A percentile compares a stretch with the other conserved stretches of the same genome.
These are phyloP conservation scores for Amphilophus citrinellus DNA, from an alignment of 2,113 vertebrate species.

Conservation along the genomic window DNA sequence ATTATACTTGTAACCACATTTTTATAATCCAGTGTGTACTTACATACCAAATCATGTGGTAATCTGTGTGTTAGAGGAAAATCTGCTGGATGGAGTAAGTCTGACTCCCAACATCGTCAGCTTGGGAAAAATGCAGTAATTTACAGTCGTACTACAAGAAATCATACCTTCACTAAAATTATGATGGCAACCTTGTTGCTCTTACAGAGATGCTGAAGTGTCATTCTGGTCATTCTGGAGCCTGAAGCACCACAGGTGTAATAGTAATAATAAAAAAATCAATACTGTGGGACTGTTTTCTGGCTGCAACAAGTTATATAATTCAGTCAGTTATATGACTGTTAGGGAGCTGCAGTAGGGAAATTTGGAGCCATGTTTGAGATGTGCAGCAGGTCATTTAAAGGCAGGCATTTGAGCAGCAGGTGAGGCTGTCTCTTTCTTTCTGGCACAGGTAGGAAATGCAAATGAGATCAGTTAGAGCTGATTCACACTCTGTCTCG, in stretches of 20 bases:
- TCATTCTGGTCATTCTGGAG: too few species aligned
- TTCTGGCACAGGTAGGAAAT: slow-evolving; percentile 64
- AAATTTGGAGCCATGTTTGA: not conserved
- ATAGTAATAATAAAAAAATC: not conserved
- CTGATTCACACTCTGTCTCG: slow-evolving; percentile 25
- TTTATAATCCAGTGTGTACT: not conserved
- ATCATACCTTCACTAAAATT: not conserved
- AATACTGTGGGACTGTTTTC: not conserved
- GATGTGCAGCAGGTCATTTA: slow-evolving; percentile 11
- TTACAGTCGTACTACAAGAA: not conserved
- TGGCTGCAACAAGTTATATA: not conserved
- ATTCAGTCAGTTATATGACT: not conserved
- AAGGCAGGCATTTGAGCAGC: slow-evolving; percentile 13
- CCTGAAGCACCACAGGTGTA: not conserved
- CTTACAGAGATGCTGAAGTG: not conserved
- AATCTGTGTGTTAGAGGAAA: too few species aligned
- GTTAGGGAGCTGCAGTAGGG: not conserved
- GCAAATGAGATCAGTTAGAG: slow-evolving; percentile 66
- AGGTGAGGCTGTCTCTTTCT: slow-evolving; percentile 32
- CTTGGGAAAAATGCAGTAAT: not conserved
- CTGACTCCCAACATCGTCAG: too few species aligned
- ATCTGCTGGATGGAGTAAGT: too few species aligned
- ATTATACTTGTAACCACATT: too few species aligned
- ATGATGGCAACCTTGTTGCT: not conserved
- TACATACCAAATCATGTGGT: not conserved